Base-by-base conservation (phyloP, 2,888 invertebrate genomes). In the Trachelus tabidus region DNA sequence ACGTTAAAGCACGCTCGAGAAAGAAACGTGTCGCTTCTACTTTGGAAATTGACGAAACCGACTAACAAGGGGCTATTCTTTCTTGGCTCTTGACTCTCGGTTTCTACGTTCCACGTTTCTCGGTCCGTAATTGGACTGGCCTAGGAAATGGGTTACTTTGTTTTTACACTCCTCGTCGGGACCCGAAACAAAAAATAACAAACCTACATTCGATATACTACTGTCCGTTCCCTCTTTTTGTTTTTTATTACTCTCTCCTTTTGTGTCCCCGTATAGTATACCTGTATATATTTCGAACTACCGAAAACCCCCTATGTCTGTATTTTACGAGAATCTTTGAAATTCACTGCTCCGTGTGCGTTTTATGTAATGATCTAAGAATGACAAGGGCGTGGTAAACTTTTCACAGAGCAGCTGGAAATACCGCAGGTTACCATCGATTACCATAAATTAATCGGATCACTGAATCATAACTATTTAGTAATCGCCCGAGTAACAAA, bases 41-140 rank as follows among this genome's bases (percentile, higher is more conserved):
- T 85, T 85, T 81, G 78, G 78, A 79, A 80, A 82, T 83, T 80
- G 81, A 84, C 83, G 79, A 84, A 84, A 83, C 80, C 82, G 76
- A 75, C 81, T 85, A 84, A 84, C 84, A 81, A 85, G 84, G 81
- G 77, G 23, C 74, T 34, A 33, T 34, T 77, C 40, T 56, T 23
- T 23, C 40, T 56, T 23, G 23, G 40, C 40, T 40, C 40, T 40
- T 40, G 40, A 15, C 40, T 56, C 23, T 56, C 40, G 40, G 23
- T 23, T 56, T 15, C 40, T 56, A 56, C 23, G 9, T 56, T 23
- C 40, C 40, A 23, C 40, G 23, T 56, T 76, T 77, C 79, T 68
- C 76, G 78, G 79, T 80, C 82, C 80, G 82, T 83, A 83, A 83
- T 83, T 83, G 83, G 83, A 80, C 79, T 77, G 79, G 75, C 81